Evolutionary conservation across 92 coral and sea anemone genomes (phyloP), one percentile per base, ranked within the genome.

Genomic region (Hydrozoanthus gracilis): DNA sequence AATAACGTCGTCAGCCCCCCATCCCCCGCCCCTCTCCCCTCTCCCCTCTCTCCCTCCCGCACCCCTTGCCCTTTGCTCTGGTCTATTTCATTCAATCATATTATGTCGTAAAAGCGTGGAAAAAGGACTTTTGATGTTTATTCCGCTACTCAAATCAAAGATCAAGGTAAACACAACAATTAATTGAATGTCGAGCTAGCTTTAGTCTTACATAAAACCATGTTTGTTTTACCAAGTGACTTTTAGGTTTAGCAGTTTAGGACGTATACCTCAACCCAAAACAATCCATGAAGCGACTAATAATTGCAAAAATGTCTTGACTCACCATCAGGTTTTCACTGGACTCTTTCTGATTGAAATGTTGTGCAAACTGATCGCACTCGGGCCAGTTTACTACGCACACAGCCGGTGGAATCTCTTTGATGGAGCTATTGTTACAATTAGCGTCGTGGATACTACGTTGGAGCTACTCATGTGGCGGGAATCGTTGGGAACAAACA

Each of bases 401-500:
- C 88, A 83, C 61, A 82, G 91, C 62, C 83, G 88, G 75, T 88
- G 91, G 91, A 88, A 88, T 27, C 49, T 88, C 17, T 51, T 88
- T 48, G 91, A 88, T 76, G 91, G 91, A 75, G 85, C 50, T 83
- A 88, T 88, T 46, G 83, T 88, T 12, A 74, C 76, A 5, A 82
- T 88, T 6, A 83, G 91, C 64, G 71, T 88, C 58, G 76, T 83
- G 8, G 91, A 88, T 44, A 51, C 86, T 71, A n/a, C 64, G 47
- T 48, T 83, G 45, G 84, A 82, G 39, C 51, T 88, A 10, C 66
- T 76, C 6, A 75, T 79, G 90, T 79, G 87, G 71, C 79, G 78
- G 15, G 91, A 76, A 45, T 91, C 95, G 18, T 91, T 92, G 35
- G 95, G 98, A 12, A 83, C 94, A 86, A 91, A 95, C 76, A 92